Conservation (phyloP, 2,888 invertebrate species). For the Crossocerus cetratus region DNA sequence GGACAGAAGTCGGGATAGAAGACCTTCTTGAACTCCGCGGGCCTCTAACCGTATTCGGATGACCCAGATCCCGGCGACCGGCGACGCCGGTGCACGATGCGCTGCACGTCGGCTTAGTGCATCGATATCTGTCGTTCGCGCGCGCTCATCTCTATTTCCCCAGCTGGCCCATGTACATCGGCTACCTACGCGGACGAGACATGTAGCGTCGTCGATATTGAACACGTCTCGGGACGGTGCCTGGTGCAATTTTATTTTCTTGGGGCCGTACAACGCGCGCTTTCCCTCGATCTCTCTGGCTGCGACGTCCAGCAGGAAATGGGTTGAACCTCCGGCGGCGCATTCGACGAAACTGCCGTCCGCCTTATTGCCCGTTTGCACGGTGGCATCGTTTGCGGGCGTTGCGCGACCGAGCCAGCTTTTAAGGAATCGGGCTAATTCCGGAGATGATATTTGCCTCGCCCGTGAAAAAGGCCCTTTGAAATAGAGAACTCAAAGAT, state of each 20-base stretch:
- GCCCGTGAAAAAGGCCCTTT: slow-evolving; percentile 4
- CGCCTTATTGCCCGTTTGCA: slow-evolving; percentile 1
- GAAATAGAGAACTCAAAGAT: neutral
- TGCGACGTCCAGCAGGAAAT: slow-evolving; percentile 16
- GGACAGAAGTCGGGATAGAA: too few relatives aligned
- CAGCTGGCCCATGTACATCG: neutral
- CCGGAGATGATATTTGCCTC: slow-evolving; percentile 11
- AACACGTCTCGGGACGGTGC: neutral
- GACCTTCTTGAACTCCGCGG: slow-evolving; percentile 1
- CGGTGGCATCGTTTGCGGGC: neutral
- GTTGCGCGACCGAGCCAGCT: neutral
- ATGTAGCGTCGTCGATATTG: slow-evolving; percentile 26
- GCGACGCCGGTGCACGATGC: slow-evolving; percentile 33
- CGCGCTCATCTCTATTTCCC: neutral
- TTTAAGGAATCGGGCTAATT: neutral
- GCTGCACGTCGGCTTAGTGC: slow-evolving; percentile 39
- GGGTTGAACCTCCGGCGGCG: slow-evolving; percentile 1
- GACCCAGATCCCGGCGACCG: slow-evolving; percentile 50
- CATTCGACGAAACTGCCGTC: neutral
- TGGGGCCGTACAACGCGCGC: neutral
- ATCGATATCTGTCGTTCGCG: slow-evolving; percentile 18
- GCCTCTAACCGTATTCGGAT: slow-evolving; percentile 44
- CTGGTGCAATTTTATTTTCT: slow-evolving; percentile 23
- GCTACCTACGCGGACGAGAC: slow-evolving; percentile 16
- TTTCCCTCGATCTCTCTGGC: neutral